A percentile compares a stretch with the other conserved stretches of the same genome.
Conservation (phyloP, 2,888 invertebrate genomes). For the Operophtera brumata region DNA sequence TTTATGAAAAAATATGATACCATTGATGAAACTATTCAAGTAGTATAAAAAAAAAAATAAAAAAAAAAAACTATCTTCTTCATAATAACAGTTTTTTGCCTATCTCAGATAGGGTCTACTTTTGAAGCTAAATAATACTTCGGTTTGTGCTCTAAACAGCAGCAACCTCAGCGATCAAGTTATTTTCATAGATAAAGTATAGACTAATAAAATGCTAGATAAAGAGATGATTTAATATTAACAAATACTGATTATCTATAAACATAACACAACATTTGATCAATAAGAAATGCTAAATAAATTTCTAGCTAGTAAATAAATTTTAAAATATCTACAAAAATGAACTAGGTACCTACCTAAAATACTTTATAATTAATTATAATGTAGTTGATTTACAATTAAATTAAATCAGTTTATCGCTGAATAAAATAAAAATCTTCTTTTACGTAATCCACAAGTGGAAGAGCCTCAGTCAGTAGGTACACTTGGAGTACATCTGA, state of each 20-base stretch:
- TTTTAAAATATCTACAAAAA: conserved; percentile 27
- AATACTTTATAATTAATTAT: conserved; percentile 12
- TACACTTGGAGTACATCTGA: conserved; percentile 8
- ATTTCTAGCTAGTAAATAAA: conserved; percentile 9
- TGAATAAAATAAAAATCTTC: not conserved
- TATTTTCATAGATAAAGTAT: conserved; percentile 23
- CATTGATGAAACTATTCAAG: conserved; percentile 39
- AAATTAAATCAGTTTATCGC: not conserved
- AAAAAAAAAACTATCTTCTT: conserved; percentile 39
- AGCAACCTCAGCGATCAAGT: conserved; percentile 24
- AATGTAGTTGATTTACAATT: conserved; percentile 8
- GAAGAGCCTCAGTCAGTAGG: conserved; percentile 10
- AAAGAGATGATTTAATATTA: conserved; percentile 23
- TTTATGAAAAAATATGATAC: conserved; percentile 45
- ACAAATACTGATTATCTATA: conserved; percentile 35
- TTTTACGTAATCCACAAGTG: conserved; percentile 4
- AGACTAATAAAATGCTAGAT: conserved; percentile 29
- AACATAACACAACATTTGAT: conserved; percentile 24
- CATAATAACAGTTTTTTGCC: conserved; percentile 40
- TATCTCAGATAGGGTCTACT: conserved; percentile 37
- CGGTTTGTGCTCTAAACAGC: conserved; percentile 34
- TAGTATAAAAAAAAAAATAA: too few relatives aligned
- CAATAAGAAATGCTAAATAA: conserved; percentile 12
- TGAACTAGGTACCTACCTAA: conserved; percentile 14
- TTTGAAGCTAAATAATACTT: conserved; percentile 31